Conservation (phyloP, 2,888 invertebrate genomes). For the Elmis aenea region DNA sequence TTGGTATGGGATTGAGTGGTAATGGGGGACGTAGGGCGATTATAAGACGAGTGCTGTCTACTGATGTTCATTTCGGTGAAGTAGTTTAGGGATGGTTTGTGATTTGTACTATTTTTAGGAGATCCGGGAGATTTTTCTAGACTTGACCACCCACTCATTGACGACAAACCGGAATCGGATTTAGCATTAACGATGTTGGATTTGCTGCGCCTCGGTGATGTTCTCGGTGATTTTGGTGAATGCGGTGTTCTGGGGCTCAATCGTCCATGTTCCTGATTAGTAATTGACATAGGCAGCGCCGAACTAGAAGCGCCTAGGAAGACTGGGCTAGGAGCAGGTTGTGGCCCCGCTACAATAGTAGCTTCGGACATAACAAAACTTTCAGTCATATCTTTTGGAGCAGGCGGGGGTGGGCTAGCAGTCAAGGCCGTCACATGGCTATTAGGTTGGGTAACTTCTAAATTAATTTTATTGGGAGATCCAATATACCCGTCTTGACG, state of each 20-base stretch:
- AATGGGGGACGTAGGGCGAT: constrained; percentile 21
- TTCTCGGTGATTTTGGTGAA: constrained; percentile 68
- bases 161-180: constrained; percentile 81
- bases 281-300: constrained; percentile 40
- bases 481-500: constrained; percentile 59
- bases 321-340: constrained; percentile 42
- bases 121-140: constrained; percentile 81
- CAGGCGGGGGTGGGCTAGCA: constrained; percentile 77
- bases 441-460: constrained; percentile 15
- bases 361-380: constrained; percentile 47
- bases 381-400: constrained; percentile 62
- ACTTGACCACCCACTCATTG: constrained; percentile 83
- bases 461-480: constrained; percentile 30
- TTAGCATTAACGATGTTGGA: constrained; percentile 69
- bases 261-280: constrained; percentile 46
- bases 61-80: constrained; percentile 22
- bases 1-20: constrained; percentile 18
- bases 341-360: constrained; percentile 27
- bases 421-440: constrained; percentile 18
- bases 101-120: constrained; percentile 53
- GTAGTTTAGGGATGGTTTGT: constrained; percentile 27
- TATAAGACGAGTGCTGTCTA: constrained; percentile 12
- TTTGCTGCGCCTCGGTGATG: constrained; percentile 64
- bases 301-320: constrained; percentile 45
- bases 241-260: constrained; percentile 59